Base-by-base conservation (phyloP, 2,888 invertebrate species). In the Portevinia maculata region DNA sequence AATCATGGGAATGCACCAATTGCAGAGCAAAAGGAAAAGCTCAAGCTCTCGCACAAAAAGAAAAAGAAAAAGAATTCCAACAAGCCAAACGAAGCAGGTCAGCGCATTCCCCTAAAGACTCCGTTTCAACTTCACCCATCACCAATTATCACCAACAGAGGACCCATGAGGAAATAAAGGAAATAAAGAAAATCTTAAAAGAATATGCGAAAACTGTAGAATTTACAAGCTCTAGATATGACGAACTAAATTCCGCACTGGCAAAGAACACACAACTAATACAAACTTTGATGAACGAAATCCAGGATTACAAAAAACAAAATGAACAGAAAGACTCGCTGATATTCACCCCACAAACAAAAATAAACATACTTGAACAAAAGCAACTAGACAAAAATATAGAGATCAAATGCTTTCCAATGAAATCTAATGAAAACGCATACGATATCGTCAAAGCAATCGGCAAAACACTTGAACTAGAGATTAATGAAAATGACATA, bases 201-300 rank as follows among this genome's bases (percentile, higher is more conserved):
- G n/a, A n/a, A n/a, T n/a, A n/a, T n/a, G n/a, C n/a, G n/a, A n/a
- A n/a, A n/a, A n/a, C n/a, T n/a, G n/a, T 1, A 4, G 24, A 48
- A 48, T 48, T 48, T 48, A 24, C 24, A 48, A 52, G 52, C 30
- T 2, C 30, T 5, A 52, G 11, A 28, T 52, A 52, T 13, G 28
- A 52, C 11, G 30, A 30, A 13, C 8, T 52, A 1, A 52, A 30
- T 9, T 9, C 1, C 15, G 3, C 30, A 3, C 30, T 30, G 7
- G 7, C 8, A 5, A 52, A n/a, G n/a, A n/a, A n/a, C n/a, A n/a
- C n/a, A n/a, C n/a, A n/a, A n/a, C n/a, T n/a, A n/a, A n/a, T n/a
- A n/a, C n/a, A n/a, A n/a, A n/a, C n/a, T n/a, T n/a, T n/a, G n/a
- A n/a, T n/a, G n/a, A n/a, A n/a, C n/a, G n/a, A n/a, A n/a, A n/a